These are phyloP conservation scores for Muntiacus muntjak DNA, from an alignment of 2,113 vertebrate species.

Conservation along the genomic window DNA sequence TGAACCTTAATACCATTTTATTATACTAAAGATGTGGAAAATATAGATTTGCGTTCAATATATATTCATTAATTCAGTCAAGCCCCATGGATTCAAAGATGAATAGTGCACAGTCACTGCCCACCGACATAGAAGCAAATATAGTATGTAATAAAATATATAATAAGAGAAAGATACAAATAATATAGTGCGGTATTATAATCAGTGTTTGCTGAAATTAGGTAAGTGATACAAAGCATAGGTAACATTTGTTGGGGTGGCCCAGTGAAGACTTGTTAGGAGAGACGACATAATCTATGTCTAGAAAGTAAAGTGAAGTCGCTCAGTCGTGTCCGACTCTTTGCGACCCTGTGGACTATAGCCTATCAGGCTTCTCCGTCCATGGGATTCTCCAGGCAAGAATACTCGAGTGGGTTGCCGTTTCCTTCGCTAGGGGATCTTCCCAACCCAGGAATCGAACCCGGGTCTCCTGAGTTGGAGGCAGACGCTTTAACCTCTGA, in stretches of 20 bases:
- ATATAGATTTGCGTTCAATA: not conserved
- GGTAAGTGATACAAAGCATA: not conserved
- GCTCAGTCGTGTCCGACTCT: too few species aligned
- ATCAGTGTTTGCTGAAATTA: not conserved
- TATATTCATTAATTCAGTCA: not conserved
- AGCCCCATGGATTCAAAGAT: not conserved
- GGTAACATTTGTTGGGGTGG: not conserved
- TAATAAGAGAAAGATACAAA: not conserved
- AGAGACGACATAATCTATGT: not conserved
- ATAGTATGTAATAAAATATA: not conserved
- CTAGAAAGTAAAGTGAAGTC: not conserved
- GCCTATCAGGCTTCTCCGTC: too few species aligned
- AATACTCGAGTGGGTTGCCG: too few species aligned
- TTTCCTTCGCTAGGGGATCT: too few species aligned
- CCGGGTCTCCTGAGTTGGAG: too few species aligned
- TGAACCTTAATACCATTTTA: not conserved
- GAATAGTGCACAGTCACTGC: not conserved
- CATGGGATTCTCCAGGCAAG: too few species aligned
- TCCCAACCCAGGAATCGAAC: too few species aligned
- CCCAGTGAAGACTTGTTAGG: not conserved
- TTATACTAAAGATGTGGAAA: not conserved
- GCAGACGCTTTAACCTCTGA: too few species aligned
- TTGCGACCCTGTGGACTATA: too few species aligned
- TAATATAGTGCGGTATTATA: not conserved
- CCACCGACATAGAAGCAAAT: not conserved